Conservation (phyloP, 2,113 vertebrate species). For the Catagonus wagneri region DNA sequence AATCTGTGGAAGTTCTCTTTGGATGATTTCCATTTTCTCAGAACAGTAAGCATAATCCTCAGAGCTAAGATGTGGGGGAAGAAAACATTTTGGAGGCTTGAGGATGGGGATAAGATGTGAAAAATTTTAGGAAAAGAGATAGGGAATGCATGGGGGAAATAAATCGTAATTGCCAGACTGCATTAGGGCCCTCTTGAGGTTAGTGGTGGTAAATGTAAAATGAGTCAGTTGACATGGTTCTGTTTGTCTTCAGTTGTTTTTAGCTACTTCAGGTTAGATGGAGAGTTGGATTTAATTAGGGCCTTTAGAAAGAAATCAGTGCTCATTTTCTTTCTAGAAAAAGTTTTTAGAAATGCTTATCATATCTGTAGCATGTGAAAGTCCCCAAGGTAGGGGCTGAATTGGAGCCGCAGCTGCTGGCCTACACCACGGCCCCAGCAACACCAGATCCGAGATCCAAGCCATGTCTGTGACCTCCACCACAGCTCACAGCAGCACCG, state of each 20-base stretch:
- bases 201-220: background rate
- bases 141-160: background rate
- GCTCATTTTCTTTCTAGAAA: conserved; percentile 26
- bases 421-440: too few relatives aligned
- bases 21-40: background rate
- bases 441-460: too few relatives aligned
- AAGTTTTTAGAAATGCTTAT: background rate
- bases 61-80: background rate
- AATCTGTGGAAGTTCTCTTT: background rate
- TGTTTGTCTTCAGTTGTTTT: background rate
- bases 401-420: too few relatives aligned
- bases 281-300: conserved; percentile 17
- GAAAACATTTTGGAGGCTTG: background rate
- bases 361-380: too few relatives aligned
- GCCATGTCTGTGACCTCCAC: too few relatives aligned
- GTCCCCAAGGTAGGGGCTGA: too few relatives aligned
- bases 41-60: background rate
- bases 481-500: too few relatives aligned
- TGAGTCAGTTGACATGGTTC: background rate
- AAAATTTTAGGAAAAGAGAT: background rate
- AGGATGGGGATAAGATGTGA: background rate
- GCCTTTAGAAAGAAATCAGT: background rate
- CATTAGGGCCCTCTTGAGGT: background rate
- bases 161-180: background rate
- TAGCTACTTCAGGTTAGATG: background rate